Percentiles rank a stretch among this genome's conserved stretches.
Evolutionary conservation across 1,140 invertebrate genomes (phyloP).

Genomic region (Drosophila pruinosa): DNA sequence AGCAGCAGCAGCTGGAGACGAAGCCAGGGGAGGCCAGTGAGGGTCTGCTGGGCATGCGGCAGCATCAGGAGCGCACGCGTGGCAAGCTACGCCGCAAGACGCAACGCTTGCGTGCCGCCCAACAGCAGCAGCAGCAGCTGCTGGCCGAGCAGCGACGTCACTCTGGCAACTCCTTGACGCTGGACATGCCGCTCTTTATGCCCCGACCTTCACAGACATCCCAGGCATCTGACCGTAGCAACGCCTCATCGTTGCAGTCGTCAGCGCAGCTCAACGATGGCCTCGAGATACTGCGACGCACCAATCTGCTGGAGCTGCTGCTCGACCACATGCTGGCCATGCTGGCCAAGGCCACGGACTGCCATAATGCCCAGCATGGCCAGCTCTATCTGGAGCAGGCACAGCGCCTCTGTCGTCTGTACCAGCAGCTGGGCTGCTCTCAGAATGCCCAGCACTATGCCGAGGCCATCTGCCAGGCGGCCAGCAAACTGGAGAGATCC

Average conservation of each 20-base stretch:
- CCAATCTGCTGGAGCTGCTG: slow-evolving; percentile 87
- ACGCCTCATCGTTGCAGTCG: background rate
- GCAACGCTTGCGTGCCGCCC: too few relatives aligned
- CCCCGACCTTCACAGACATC: background rate
- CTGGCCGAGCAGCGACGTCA: slow-evolving; percentile 46
- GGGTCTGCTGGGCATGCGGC: slow-evolving; percentile 64
- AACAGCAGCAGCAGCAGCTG: too few relatives aligned
- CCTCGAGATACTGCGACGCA: slow-evolving; percentile 84
- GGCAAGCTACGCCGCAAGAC: slow-evolving; percentile 62
- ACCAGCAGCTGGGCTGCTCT: slow-evolving; percentile 85
- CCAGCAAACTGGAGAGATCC: slow-evolving; percentile 32
- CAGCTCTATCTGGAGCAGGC: slow-evolving; percentile 88
- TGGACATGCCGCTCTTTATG: slow-evolving; percentile 79
- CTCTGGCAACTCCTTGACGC: slow-evolving; percentile 74
- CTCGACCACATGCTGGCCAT: slow-evolving; percentile 65
- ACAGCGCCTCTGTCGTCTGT: slow-evolving; percentile 86
- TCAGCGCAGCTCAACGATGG: slow-evolving; percentile 75
- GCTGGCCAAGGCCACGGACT: slow-evolving; percentile 46
- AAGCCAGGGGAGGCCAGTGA: slow-evolving; percentile 11
- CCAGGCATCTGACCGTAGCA: background rate
- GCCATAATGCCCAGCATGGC: slow-evolving; percentile 84
- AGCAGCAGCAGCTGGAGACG: background rate
- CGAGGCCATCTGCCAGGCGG: slow-evolving; percentile 83
- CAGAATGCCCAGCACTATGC: slow-evolving; percentile 84
- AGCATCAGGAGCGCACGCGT: slow-evolving; percentile 59